Evolutionary conservation across 2,797 vertebrate genomes (phyloP), one percentile per base, ranked within the genome.

Genomic region (Propithecus deckenii): DNA sequence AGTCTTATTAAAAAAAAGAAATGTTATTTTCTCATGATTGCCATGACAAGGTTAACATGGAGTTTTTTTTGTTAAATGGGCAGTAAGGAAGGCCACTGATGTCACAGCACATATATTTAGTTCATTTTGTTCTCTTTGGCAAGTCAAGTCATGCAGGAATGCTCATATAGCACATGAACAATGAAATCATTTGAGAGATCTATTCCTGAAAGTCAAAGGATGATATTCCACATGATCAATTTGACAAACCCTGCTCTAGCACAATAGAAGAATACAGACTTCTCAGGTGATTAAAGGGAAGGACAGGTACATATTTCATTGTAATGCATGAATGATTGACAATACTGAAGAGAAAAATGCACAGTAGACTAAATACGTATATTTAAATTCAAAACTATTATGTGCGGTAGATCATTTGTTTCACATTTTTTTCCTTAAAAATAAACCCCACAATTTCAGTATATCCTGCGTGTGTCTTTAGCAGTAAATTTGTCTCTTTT

Each of bases 311-410:
- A 57, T 67, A 94, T 74, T 57, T 55, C 30, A 79, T 48, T 90
- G 59, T 59, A 88, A 96, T 74, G 20, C 22, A 89, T 80, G 79
- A 71, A 76, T 67, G 67, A 96, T 32, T 89, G 48, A 65, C 30
- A 86, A 59, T 76, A 89, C 46, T 69, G n/a, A 78, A 84, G 43
- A 59, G 18, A 93, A 94, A 89, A 65, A 71, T 7, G 23, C 11
- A 72, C 30, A 55, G 32, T 35, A 74, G 67, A 83, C 23, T 79
- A 92, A 84, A 94, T 69, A 48, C 59, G 22, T 30, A 78, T 88
- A 81, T 75, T 95, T 94, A 79, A 96, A 92, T 80, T 76, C 55
- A 96, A 91, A 97, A 32, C 30, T 48, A 88, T 84, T 87, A 50
- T 23, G 32, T 80, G 32, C 13, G 10, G 17, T 25, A 65, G 13